Percentiles rank a stretch among this genome's conserved stretches.
Conservation (phyloP, 2,113 vertebrate genomes). For the Embiotoca jacksoni region DNA sequence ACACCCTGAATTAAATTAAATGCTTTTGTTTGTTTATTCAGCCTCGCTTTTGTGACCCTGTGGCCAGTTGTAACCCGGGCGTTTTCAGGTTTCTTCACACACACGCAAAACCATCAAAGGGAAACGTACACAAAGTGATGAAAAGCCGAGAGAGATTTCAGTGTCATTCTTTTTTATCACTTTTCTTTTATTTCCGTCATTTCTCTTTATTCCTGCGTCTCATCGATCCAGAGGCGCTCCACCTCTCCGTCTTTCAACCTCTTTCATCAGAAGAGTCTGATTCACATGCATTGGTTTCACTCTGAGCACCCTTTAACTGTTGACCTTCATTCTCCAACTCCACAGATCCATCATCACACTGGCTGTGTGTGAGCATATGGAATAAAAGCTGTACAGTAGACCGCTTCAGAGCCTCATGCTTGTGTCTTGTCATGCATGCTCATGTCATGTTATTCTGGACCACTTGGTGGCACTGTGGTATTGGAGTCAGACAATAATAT, state of each 20-base stretch:
- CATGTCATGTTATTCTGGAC: conserved; percentile 10
- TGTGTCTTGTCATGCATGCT: no score
- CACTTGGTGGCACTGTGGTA: conserved; percentile 84
- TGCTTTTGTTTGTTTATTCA: conserved; percentile 1
- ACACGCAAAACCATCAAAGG: not conserved
- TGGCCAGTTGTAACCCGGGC: not conserved
- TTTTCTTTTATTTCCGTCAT: conserved; percentile 8
- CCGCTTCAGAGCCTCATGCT: not conserved
- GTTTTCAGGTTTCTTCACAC: conserved; percentile 22
- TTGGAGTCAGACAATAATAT: conserved; percentile 21
- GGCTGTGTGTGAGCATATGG: conserved; percentile 27
- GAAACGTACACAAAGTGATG: conserved; percentile 18
- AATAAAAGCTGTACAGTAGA: conserved; percentile 2
- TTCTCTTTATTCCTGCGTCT: conserved; percentile 22
- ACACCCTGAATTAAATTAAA: not conserved
- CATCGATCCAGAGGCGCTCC: conserved; percentile 27
- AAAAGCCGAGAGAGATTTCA: not conserved
- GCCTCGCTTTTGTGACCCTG: not conserved
- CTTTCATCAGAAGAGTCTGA: conserved; percentile 50
- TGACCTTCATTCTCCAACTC: conserved; percentile 61
- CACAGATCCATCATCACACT: conserved; percentile 61
- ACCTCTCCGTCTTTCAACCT: conserved; percentile 37
- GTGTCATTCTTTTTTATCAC: not conserved
- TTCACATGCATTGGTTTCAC: conserved; percentile 38
- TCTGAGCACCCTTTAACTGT: conserved; percentile 50